phyloP scores from a whole-genome alignment of 2,797 vertebrate genomes.

The Rhinatrema bivittatum region DNA sequence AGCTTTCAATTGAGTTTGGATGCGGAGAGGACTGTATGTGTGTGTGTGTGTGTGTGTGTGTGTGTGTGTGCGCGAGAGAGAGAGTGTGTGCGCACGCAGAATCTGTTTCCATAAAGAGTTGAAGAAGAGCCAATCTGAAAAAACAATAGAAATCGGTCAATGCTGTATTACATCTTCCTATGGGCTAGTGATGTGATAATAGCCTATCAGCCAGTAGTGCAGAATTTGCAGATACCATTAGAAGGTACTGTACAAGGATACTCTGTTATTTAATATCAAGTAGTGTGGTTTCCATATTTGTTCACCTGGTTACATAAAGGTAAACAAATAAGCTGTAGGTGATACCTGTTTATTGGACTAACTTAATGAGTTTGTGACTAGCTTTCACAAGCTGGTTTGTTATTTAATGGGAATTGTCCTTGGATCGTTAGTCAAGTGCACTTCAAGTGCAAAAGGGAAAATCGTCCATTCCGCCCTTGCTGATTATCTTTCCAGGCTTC shows the following conservation, averaged over 20 bases:
- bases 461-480: no score
- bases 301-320: no score
- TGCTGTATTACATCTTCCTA: slow-evolving; percentile 20
- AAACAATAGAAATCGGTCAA: slow-evolving; percentile 14
- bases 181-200: slow-evolving; percentile 16
- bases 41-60: slow-evolving; percentile 13
- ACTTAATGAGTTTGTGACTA: no score
- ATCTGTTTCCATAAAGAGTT: slow-evolving; percentile 9
- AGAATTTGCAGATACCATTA: slow-evolving; percentile 14
- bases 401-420: no score
- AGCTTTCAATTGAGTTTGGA: slow-evolving; percentile 38
- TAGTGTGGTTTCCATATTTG: slow-evolving; percentile 9
- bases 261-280: slow-evolving; percentile 8
- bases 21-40: slow-evolving; percentile 6
- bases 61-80: not conserved
- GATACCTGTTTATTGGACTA: no score
- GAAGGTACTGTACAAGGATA: slow-evolving; percentile 14
- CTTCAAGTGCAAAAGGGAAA: no score
- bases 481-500: no score
- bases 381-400: no score
- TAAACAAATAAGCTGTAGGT: no score
- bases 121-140: slow-evolving; percentile 22
- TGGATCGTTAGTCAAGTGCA: no score
- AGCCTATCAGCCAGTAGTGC: slow-evolving; percentile 4
- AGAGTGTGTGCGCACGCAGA: no score